A percentile compares a stretch with the other conserved stretches of the same genome.
Conservation (phyloP, 35 echinoderm and acorn worm genomes). For the Ophiothrix spiculata region DNA sequence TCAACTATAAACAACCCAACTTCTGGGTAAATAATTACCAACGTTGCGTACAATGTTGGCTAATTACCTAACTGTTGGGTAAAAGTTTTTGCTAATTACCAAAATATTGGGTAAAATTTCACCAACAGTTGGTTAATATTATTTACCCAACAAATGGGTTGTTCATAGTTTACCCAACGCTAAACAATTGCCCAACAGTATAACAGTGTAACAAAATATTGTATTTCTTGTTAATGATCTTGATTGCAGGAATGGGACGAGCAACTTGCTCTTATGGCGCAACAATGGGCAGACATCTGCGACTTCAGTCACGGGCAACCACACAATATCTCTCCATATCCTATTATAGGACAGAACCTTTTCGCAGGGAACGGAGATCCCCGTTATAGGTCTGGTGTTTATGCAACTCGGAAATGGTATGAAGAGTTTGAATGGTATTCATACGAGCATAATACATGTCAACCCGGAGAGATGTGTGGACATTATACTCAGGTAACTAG, state of each 20-base stretch:
- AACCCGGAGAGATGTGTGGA: slow-evolving; percentile 57
- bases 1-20: too few species aligned
- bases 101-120: too few species aligned
- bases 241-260: slow-evolving; percentile 83
- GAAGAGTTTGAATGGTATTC: slow-evolving; percentile 74
- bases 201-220: too few species aligned
- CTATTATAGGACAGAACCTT: slow-evolving; percentile 59
- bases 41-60: too few species aligned
- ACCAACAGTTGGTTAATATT: too few species aligned
- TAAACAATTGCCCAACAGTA: too few species aligned
- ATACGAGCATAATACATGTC: slow-evolving; percentile 49
- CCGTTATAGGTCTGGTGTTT: neutral
- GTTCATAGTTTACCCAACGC: too few species aligned
- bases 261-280: slow-evolving; percentile 77
- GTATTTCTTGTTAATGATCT: too few species aligned
- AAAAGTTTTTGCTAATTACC: too few species aligned
- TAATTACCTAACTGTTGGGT: too few species aligned
- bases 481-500: slow-evolving; percentile 97
- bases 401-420: slow-evolving; percentile 65
- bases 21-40: too few species aligned
- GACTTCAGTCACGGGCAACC: slow-evolving; percentile 58
- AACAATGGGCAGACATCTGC: slow-evolving; percentile 81
- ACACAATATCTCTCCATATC: slow-evolving; percentile 45
- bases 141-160: too few species aligned
- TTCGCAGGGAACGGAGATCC: slow-evolving; percentile 55